Evolutionary conservation across 2,888 invertebrate genomes (phyloP).

Genomic region (Lomographa bimaculata): DNA sequence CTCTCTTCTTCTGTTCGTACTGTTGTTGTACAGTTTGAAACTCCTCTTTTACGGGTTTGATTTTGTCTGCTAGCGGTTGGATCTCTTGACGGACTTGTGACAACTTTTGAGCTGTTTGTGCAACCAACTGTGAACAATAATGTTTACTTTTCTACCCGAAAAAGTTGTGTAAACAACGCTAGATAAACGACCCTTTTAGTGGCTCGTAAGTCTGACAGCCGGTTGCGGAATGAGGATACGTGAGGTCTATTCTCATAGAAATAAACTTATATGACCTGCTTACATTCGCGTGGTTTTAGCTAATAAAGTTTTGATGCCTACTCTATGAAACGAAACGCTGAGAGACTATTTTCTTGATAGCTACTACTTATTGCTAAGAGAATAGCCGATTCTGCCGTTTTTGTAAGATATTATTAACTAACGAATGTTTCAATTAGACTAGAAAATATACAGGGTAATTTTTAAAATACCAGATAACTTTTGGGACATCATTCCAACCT

Average conservation of each 20-base stretch:
- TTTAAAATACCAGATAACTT: too few relatives aligned
- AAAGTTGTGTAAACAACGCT: constrained; percentile 17
- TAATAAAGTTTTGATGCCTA: constrained; percentile 1
- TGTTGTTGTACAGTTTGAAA: constrained; percentile 85
- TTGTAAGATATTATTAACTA: too few relatives aligned
- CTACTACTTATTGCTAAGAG: too few relatives aligned
- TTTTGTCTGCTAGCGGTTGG: constrained; percentile 71
- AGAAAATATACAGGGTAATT: too few relatives aligned
- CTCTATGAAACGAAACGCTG: too few relatives aligned
- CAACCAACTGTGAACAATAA: constrained; percentile 76
- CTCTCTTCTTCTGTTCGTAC: constrained; percentile 87
- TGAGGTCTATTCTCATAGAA: constrained; percentile 9
- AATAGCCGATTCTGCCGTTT: too few relatives aligned
- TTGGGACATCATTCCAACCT: too few relatives aligned
- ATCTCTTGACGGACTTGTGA: constrained; percentile 76
- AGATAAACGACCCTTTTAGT: constrained; percentile 10
- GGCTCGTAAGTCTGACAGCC: constrained; percentile 8
- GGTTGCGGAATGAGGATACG: not conserved
- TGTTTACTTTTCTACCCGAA: constrained; percentile 10
- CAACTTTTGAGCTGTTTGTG: constrained; percentile 84
- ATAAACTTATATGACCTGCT: constrained; percentile 1
- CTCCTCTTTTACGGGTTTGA: constrained; percentile 87
- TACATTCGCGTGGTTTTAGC: constrained; percentile 6
- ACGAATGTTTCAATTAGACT: too few relatives aligned
- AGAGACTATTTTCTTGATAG: too few relatives aligned